A percentile compares a stretch with the other conserved stretches of the same genome.
These are phyloP conservation scores for Netelia melanura DNA, from an alignment of 2,888 invertebrate genomes.

Conservation along the genomic window DNA sequence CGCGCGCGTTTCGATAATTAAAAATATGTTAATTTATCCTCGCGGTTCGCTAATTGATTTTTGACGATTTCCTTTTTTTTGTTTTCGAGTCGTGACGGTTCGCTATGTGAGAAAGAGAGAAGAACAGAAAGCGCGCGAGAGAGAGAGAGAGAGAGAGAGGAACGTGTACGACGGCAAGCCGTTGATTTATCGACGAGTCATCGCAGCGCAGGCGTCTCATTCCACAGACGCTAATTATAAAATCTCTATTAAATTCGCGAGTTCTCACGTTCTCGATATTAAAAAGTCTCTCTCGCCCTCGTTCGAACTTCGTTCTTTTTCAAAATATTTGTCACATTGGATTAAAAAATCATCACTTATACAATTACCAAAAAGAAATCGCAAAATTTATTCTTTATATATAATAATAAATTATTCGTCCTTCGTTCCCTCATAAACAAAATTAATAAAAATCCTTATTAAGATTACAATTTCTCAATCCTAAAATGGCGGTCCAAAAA, in stretches of 20 bases:
- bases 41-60: constrained; percentile 81
- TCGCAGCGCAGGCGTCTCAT: constrained; percentile 61
- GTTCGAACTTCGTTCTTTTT: not conserved
- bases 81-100: constrained; percentile 24
- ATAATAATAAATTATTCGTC: too few relatives aligned
- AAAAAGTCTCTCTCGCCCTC: not conserved
- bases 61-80: constrained; percentile 78
- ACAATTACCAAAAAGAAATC: too few relatives aligned
- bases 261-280: constrained; percentile 43
- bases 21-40: constrained; percentile 83
- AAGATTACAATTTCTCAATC: not conserved
- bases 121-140: constrained; percentile 19
- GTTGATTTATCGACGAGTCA: constrained; percentile 65
- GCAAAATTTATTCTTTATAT: too few relatives aligned
- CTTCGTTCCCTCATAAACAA: not conserved
- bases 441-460: not conserved
- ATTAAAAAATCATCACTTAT: too few relatives aligned
- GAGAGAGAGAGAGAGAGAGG: constrained; percentile 22
- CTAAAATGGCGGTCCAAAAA: not conserved
- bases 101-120: constrained; percentile 28
- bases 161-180: constrained; percentile 31
- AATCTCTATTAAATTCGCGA: constrained; percentile 73
- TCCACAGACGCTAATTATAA: constrained; percentile 78
- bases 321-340: not conserved
- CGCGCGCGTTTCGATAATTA: constrained; percentile 77